Conservation (phyloP, 2,888 invertebrate species). For the Rhorus exstirpatorius region DNA sequence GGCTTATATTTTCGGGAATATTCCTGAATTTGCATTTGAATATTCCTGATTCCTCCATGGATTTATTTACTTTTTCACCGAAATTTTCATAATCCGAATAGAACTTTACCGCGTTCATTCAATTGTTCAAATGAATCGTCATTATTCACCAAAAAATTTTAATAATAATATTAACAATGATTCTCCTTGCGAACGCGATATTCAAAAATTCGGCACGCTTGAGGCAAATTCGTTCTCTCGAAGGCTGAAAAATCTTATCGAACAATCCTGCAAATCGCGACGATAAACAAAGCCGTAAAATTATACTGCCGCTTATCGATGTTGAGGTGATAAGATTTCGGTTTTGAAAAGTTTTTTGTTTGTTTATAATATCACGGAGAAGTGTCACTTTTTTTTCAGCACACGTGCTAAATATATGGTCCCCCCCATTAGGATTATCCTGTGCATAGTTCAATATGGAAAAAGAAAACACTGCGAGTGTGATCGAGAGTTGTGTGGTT, state of each 20-base stretch:
- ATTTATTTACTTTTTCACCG: too few species aligned
- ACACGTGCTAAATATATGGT: conserved; percentile 23
- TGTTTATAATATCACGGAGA: neutral
- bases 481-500: conserved; percentile 28
- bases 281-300: conserved; percentile 5
- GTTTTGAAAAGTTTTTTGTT: conserved; percentile 3
- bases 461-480: conserved; percentile 6
- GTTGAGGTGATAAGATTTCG: conserved; percentile 7
- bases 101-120: too few species aligned
- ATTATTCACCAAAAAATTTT: too few species aligned
- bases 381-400: neutral
- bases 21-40: too few species aligned
- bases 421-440: neutral
- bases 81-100: too few species aligned
- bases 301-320: neutral
- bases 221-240: neutral
- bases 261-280: conserved; percentile 1
- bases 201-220: neutral
- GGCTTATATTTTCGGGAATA: too few species aligned
- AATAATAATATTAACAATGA: too few species aligned
- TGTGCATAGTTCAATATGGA: neutral
- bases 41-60: too few species aligned
- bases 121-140: too few species aligned
- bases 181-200: neutral
- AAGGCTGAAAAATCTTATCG: conserved; percentile 4